Base-by-base conservation (phyloP, 1,140 invertebrate genomes). In the Leptinotarsa texana region DNA sequence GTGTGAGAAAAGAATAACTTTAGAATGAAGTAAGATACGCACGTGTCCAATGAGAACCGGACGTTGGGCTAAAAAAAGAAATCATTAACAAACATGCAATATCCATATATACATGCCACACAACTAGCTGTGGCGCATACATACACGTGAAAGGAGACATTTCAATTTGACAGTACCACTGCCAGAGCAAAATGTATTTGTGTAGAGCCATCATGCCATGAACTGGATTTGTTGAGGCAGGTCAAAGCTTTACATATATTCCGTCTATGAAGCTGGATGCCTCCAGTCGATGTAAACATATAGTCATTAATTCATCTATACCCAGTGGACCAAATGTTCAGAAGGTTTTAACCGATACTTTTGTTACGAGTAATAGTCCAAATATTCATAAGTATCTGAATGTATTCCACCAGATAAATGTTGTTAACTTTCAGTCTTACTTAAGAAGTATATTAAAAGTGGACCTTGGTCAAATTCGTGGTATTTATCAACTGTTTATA, bases 131-230 rank as follows among this genome's bases (percentile, higher is more conserved):
- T 84, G 82, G 80, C 47, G 78, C 83, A 82, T 80, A 83, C 81
- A 82, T 82, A 82, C 82, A 83, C 70, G 81, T 83, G 81, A 80
- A 76, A 72, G 63, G 74, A 79, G 78, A 74, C 66, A 73, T 75
- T 73, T 68, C 47, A 69, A 69, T 47, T 69, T 62, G 77, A 74
- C 78, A 82, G 81, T 83, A 76, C 72, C 72, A 81, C 78, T 82
- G 81, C 81, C 81, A 79, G 78, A 83, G 80, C 79, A 77, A 82
- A 82, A 81, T 82, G 80, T 81, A 80, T 82, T 80, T 80, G 82
- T 83, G 82, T 83, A 76, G 79, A 81, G 79, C 80, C 75, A 81
- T 80, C 82, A 84, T 84, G 83, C 83, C 81, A 76, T 83, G 80
- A 80, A 82, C 71, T 80, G 76, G 73, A 82, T 78, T 75, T 72